A percentile compares a stretch with the other conserved stretches of the same genome.
Evolutionary conservation across 2,888 invertebrate genomes (phyloP).

Genomic region (Ormyrus thymus): DNA sequence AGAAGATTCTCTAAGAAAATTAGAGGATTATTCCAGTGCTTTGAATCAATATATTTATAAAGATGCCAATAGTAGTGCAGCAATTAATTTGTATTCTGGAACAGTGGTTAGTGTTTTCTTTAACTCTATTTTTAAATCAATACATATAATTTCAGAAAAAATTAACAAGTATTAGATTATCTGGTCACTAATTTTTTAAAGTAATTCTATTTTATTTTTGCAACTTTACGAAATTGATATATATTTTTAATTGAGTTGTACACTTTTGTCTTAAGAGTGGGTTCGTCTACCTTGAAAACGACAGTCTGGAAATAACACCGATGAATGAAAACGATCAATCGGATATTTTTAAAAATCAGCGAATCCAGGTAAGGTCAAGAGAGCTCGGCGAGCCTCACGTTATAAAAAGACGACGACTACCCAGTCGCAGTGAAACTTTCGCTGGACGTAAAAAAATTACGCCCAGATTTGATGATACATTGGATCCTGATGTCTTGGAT

Average conservation of each 20-base stretch:
- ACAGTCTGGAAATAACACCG: constrained; percentile 83
- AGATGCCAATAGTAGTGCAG: constrained; percentile 79
- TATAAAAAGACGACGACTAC: constrained; percentile 71
- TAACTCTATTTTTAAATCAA: neutral
- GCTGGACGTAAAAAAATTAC: too few relatives aligned
- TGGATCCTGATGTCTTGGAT: too few relatives aligned
- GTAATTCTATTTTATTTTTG: neutral
- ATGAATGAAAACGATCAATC: constrained; percentile 68
- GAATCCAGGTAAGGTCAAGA: constrained; percentile 57
- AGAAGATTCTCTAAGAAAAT: constrained; percentile 67
- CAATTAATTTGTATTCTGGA: constrained; percentile 81
- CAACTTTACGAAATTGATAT: too few relatives aligned
- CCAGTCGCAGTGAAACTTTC: neutral
- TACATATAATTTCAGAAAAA: neutral
- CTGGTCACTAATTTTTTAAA: neutral
- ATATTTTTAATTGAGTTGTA: too few relatives aligned
- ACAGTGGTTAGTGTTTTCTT: constrained; percentile 78
- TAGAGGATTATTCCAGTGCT: constrained; percentile 66
- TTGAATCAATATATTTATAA: constrained; percentile 82
- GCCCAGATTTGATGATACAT: too few relatives aligned
- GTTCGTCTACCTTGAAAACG: constrained; percentile 81
- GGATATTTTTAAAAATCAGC: constrained; percentile 51
- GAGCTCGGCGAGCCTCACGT: constrained; percentile 77
- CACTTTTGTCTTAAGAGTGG: constrained; percentile 77
- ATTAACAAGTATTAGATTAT: neutral